A percentile compares a stretch with the other conserved stretches of the same genome.
Conservation (phyloP, 92 coral and sea anemone species). For the Palythoa grandis region DNA sequence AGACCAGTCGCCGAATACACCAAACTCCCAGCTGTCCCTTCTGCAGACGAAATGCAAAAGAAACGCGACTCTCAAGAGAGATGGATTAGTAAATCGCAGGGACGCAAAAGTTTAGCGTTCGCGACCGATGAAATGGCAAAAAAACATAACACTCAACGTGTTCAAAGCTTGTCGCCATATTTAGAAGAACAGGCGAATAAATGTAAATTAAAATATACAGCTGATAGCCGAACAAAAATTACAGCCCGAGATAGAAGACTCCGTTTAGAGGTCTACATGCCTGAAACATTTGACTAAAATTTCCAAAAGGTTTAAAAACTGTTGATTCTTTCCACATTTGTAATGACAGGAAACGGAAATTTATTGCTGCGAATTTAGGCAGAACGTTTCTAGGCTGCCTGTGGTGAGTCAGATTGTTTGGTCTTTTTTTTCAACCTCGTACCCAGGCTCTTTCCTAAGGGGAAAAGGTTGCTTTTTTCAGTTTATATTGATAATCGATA, state of each 20-base stretch:
- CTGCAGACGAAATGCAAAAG: not conserved
- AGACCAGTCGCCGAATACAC: conserved; percentile 8
- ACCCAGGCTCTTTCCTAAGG: no score
- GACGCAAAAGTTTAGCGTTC: not conserved
- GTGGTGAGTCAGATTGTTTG: no score
- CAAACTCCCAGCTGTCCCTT: conserved; percentile 1
- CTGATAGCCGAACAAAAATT: not conserved
- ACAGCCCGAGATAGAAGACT: conserved; percentile 12
- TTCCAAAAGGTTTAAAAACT: not conserved
- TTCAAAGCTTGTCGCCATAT: not conserved
- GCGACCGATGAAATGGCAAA: not conserved
- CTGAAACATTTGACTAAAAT: conserved; percentile 11
- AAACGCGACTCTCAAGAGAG: not conserved
- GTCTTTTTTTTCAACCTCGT: no score
- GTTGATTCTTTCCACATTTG: no score
- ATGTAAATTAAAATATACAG: conserved; percentile 38
- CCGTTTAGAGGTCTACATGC: conserved; percentile 60
- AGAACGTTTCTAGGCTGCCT: no score
- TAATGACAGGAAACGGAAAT: no score
- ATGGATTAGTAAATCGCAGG: not conserved
- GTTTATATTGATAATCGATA: no score
- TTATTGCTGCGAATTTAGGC: no score
- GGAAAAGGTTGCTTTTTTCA: no score
- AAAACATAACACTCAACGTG: no score
- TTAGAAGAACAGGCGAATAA: not conserved